Percentiles rank a stretch among this genome's conserved stretches.
phyloP scores from a whole-genome alignment of 2,888 invertebrate genomes.

The Aphrophora alni region DNA sequence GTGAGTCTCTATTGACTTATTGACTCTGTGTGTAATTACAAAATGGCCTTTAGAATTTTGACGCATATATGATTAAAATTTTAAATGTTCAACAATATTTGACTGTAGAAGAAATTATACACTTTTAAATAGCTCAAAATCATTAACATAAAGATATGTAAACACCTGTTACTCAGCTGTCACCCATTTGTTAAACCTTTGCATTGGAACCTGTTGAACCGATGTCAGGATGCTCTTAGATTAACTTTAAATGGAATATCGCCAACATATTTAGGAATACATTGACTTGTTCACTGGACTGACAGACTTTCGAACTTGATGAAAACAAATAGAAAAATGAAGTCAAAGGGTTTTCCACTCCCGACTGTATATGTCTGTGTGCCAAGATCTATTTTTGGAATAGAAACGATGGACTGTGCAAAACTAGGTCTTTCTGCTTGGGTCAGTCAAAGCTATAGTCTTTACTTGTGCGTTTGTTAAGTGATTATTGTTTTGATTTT shows the following conservation, averaged over 20 bases:
- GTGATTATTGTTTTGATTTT: neutral
- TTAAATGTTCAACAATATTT: too few species aligned
- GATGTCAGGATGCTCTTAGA: neutral
- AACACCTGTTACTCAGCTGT: neutral
- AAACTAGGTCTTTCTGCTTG: constrained; percentile 4
- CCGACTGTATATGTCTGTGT: constrained; percentile 26
- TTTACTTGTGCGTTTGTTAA: neutral
- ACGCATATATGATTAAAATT: too few species aligned
- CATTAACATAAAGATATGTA: neutral
- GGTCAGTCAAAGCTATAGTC: neutral
- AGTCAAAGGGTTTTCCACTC: constrained; percentile 6
- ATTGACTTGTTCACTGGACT: neutral
- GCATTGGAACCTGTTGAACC: neutral
- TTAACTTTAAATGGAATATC: neutral
- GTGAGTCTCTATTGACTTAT: too few species aligned
- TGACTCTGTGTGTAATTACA: too few species aligned
- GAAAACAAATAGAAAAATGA: constrained; percentile 9
- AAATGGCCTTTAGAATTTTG: too few species aligned
- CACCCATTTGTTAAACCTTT: neutral
- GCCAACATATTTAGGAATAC: neutral
- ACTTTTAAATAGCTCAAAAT: neutral
- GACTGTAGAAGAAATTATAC: neutral
- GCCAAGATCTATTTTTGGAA: constrained; percentile 54
- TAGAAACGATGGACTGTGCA: constrained; percentile 33
- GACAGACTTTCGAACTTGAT: neutral